These are phyloP conservation scores for Spisula solida DNA, from an alignment of 2,888 invertebrate species.

Conservation along the genomic window DNA sequence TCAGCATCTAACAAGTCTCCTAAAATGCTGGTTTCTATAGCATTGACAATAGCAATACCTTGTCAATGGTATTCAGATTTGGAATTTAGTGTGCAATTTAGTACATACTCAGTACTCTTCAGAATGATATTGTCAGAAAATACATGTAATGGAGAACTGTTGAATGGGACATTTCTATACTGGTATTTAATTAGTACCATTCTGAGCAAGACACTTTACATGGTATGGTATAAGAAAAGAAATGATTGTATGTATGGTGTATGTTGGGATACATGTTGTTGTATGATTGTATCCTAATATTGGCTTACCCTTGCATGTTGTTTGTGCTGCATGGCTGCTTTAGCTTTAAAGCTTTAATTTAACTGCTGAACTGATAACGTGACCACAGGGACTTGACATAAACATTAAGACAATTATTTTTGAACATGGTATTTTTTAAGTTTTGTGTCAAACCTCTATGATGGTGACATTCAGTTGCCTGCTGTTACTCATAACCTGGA, in stretches of 20 bases:
- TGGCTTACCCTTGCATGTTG: slow-evolving; percentile 5
- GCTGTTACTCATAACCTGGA: neutral
- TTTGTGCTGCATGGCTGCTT: slow-evolving; percentile 11
- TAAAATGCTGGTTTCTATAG: too few relatives aligned
- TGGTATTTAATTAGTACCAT: neutral
- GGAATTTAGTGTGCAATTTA: too few relatives aligned
- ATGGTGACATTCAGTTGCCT: neutral
- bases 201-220: neutral
- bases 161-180: too few relatives aligned
- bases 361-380: neutral
- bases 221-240: neutral
- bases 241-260: slow-evolving; percentile 1
- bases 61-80: too few relatives aligned
- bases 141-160: too few relatives aligned
- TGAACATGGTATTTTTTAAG: neutral
- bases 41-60: too few relatives aligned
- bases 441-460: neutral
- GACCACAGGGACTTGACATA: neutral
- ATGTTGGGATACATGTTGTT: slow-evolving; percentile 12
- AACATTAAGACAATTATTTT: neutral
- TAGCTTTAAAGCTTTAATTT: neutral
- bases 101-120: too few relatives aligned
- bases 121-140: too few relatives aligned
- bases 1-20: too few relatives aligned
- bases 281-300: neutral